Base-by-base conservation (phyloP, 1,140 invertebrate genomes). In the Anoplolepis gracilipes region DNA sequence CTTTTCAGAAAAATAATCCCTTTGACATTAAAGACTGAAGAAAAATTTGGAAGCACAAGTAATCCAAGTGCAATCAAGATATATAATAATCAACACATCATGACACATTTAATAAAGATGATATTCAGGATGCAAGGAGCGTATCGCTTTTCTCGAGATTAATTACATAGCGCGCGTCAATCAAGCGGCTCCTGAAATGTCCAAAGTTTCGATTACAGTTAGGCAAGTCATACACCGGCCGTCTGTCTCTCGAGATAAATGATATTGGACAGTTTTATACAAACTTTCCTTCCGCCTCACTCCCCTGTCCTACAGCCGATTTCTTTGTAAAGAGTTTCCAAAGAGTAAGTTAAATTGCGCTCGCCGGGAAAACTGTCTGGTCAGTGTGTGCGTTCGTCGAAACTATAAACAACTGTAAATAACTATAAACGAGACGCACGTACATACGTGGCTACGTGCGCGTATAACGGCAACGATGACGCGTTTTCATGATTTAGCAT, bases 141-240 rank as follows among this genome's bases (percentile, higher is more conserved):
- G n/a, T 10, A 8, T 28, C 25, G 28, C n/a, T 46, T n/a, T 16
- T 16, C 25, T 59, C 42, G 53, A 53, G 28, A 82, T 82, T 82
- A 82, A 82, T 82, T 82, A 82, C 53, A 53, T 53, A 36, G 28
- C 11, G 36, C 53, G 33, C 78, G 78, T 72, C 78, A 69, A 79
- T 79, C 76, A 79, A 79, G 30, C 39, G 61, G 61, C 61, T 11
- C 42, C 16, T 28, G 61, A 33, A 81, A 59, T 13, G 67, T 72
- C 67, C 67, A 42, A 82, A 82, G 78, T 82, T 82, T 82, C 67
- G 67, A 82, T 82, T 82, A 72, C 78, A 82, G 53, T 82, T 82
- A 72, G 53, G 10, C 67, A 28, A 82, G 78, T 82, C 78, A 72
- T 81, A 81, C 65, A 36, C 33, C 65, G 36, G 22, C 49, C 64